phyloP scores from a whole-genome alignment of 1,140 invertebrate species.

The Drosophila micromelanica region DNA sequence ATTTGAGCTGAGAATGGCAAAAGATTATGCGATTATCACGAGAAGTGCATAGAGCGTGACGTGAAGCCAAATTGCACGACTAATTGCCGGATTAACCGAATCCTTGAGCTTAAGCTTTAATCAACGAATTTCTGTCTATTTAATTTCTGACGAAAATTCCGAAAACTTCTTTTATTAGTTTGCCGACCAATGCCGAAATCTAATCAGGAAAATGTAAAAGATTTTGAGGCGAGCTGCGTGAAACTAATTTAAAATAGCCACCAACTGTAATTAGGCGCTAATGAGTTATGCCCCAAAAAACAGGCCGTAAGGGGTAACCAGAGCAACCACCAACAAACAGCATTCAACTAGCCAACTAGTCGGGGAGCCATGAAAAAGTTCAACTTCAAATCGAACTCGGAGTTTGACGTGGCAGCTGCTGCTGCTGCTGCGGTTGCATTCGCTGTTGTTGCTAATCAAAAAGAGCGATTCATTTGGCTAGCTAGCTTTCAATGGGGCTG shows the following conservation, averaged over 20 bases:
- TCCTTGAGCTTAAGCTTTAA: neutral
- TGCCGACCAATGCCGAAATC: conserved; percentile 18
- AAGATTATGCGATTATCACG: conserved; percentile 30
- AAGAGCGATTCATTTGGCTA: conserved; percentile 69
- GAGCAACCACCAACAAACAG: neutral
- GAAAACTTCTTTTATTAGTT: too few species aligned
- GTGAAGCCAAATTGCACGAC: conserved; percentile 21
- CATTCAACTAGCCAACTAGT: neutral
- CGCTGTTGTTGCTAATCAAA: conserved; percentile 72
- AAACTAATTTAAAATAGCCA: conserved; percentile 58
- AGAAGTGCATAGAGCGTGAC: conserved; percentile 23
- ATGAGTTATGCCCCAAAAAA: conserved; percentile 55
- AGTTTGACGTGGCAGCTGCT: neutral
- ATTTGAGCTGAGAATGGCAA: conserved; percentile 5
- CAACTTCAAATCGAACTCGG: neutral
- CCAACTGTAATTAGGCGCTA: conserved; percentile 66
- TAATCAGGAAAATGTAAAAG: conserved; percentile 49
- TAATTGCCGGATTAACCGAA: conserved; percentile 34
- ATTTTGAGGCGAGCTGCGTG: conserved; percentile 24
- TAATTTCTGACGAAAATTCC: too few species aligned
- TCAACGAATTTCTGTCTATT: neutral
- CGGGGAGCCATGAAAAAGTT: conserved; percentile 1
- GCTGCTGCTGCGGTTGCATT: neutral
- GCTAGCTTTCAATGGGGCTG: conserved; percentile 16
- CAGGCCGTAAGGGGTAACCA: conserved; percentile 42